Evolutionary conservation across 2,888 invertebrate species (phyloP).

Genomic region (Meteorus colon): DNA sequence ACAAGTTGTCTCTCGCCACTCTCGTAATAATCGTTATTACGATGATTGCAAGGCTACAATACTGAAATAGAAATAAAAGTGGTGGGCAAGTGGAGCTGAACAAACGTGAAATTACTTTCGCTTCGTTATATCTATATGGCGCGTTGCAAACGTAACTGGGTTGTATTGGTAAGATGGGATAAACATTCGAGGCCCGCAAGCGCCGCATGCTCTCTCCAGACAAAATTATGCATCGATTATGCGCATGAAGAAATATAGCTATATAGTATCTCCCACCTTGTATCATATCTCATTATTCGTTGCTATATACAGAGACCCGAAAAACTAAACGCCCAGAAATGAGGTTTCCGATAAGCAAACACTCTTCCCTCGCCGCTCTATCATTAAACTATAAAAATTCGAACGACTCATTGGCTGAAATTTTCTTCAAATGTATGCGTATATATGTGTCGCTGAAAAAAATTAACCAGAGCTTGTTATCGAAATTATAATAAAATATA

Average conservation of each 20-base stretch:
- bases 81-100: slow-evolving; percentile 40
- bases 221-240: slow-evolving; percentile 49
- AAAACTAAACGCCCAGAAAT: slow-evolving; percentile 45
- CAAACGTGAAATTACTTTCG: slow-evolving; percentile 49
- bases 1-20: slow-evolving; percentile 40
- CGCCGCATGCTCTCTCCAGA: slow-evolving; percentile 39
- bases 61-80: slow-evolving; percentile 62
- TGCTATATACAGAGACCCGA: slow-evolving; percentile 11
- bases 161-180: slow-evolving; percentile 10
- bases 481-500: slow-evolving; percentile 13
- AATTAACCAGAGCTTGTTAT: slow-evolving; percentile 13
- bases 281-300: slow-evolving; percentile 28
- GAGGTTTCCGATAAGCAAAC: slow-evolving; percentile 65
- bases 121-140: slow-evolving; percentile 37
- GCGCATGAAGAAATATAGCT: slow-evolving; percentile 37
- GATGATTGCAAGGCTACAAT: slow-evolving; percentile 62
- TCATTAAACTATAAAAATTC: slow-evolving; percentile 65
- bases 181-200: slow-evolving; percentile 34
- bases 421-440: slow-evolving; percentile 11
- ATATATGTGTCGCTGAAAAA: background rate
- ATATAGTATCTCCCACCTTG: slow-evolving; percentile 18
- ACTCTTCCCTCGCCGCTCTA: slow-evolving; percentile 62
- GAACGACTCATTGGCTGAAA: slow-evolving; percentile 39
- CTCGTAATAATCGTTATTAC: slow-evolving; percentile 63
- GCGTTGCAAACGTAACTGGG: slow-evolving; percentile 23